Percentiles rank a stretch among this genome's conserved stretches.
Conservation (phyloP, 1,140 invertebrate species). For the Macrocentrus cingulum region DNA sequence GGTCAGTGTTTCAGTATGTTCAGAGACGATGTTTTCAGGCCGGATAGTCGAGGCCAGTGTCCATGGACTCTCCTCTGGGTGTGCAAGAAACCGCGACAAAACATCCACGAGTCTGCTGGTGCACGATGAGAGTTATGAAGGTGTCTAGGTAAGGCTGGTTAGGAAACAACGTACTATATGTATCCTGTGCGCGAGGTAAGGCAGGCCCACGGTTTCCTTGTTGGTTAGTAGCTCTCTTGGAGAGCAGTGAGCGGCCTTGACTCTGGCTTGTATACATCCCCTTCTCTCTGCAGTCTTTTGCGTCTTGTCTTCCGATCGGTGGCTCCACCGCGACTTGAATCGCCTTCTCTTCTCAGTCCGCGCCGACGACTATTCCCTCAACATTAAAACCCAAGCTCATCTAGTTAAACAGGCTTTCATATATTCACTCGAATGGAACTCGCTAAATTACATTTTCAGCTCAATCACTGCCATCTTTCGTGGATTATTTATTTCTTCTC, state of each 20-base stretch:
- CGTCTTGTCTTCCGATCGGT: slow-evolving; percentile 26
- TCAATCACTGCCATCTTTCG: too few species aligned
- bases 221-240: slow-evolving; percentile 49
- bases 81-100: slow-evolving; percentile 24
- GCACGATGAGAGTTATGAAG: not conserved
- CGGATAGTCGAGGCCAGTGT: slow-evolving; percentile 28
- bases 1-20: slow-evolving; percentile 38
- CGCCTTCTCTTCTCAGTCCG: slow-evolving; percentile 19
- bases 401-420: too few species aligned
- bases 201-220: slow-evolving; percentile 46
- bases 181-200: slow-evolving; percentile 55
- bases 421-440: too few species aligned
- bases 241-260: slow-evolving; percentile 71
- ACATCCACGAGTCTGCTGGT: slow-evolving; percentile 9
- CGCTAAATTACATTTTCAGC: too few species aligned
- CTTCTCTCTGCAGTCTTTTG: not conserved
- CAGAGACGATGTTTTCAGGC: slow-evolving; percentile 33
- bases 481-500: too few species aligned
- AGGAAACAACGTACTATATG: too few species aligned
- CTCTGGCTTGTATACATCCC: slow-evolving; percentile 56
- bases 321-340: slow-evolving; percentile 27
- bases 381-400: too few species aligned
- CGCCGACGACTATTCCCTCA: too few species aligned
- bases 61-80: not conserved
- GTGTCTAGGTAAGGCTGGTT: too few species aligned